A percentile compares a stretch with the other conserved stretches of the same genome.
phyloP scores from a whole-genome alignment of 2,113 vertebrate species.

The Tragulus kanchil region DNA sequence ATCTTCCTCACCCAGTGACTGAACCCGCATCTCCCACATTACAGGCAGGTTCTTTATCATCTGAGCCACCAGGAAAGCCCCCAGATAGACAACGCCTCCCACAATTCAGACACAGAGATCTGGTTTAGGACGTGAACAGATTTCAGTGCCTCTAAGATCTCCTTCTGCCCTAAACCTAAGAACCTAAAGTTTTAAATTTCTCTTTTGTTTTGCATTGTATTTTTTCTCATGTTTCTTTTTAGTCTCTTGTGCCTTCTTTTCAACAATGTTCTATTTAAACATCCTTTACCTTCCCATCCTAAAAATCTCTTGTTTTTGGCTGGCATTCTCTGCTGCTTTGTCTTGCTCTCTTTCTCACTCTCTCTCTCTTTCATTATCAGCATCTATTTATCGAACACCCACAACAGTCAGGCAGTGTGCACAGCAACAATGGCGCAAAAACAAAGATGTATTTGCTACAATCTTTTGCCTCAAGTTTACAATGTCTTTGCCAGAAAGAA shows the following conservation, averaged over 20 bases:
- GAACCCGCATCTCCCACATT: neutral
- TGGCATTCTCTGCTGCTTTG: neutral
- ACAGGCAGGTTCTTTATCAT: neutral
- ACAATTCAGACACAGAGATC: neutral
- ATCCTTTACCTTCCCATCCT: neutral
- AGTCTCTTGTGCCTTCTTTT: neutral
- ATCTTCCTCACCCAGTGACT: neutral
- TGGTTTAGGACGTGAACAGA: neutral
- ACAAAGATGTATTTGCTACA: conserved; percentile 42
- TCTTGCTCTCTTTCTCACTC: neutral
- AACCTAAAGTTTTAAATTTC: conserved; percentile 1
- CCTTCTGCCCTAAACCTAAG: neutral
- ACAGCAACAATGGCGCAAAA: neutral
- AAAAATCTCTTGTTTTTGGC: neutral
- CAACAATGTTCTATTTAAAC: neutral
- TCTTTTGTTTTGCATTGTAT: neutral
- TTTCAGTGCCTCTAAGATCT: neutral
- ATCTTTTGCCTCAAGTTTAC: conserved; percentile 40
- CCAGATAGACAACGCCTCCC: neutral
- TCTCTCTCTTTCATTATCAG: neutral
- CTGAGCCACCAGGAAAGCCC: neutral
- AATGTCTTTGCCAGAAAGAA: conserved; percentile 52
- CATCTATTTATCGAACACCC: neutral
- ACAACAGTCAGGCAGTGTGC: neutral
- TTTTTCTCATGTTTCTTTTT: conserved; percentile 13